These are phyloP conservation scores for Actinostola sp. DNA, from an alignment of 92 coral and sea anemone genomes.

Conservation along the genomic window DNA sequence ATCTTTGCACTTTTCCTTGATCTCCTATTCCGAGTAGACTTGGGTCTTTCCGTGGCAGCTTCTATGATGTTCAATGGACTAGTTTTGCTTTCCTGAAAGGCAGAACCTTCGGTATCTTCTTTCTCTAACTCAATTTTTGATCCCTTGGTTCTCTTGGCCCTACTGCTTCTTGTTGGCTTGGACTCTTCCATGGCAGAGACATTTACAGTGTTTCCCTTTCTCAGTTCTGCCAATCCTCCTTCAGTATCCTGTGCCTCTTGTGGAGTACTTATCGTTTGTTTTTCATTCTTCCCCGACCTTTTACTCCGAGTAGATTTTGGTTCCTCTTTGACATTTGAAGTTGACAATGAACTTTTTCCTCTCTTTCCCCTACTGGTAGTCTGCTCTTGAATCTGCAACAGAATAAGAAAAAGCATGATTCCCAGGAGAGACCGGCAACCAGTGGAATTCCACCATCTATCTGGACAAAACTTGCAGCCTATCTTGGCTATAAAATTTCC, in stretches of 20 bases:
- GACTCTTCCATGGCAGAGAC: not conserved
- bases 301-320: too few species aligned
- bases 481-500: too few species aligned
- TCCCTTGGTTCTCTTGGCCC: not conserved
- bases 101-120: too few species aligned
- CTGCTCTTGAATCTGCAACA: too few species aligned
- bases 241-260: not conserved
- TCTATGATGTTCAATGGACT: not conserved
- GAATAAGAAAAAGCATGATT: too few species aligned
- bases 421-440: too few species aligned
- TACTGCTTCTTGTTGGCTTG: conserved; percentile 38
- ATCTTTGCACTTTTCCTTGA: not conserved
- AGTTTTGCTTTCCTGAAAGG: too few species aligned
- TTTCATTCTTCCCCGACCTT: too few species aligned
- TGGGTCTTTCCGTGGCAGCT: not conserved
- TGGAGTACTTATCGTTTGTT: not conserved
- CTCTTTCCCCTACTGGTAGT: conserved; percentile 18
- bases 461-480: too few species aligned
- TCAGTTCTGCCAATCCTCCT: not conserved
- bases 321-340: not conserved
- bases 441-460: too few species aligned
- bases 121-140: not conserved
- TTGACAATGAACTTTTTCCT: not conserved
- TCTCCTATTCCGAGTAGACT: not conserved
- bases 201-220: conserved; percentile 1